Conservation (phyloP, 2,113 vertebrate species). For the Scolopax mira region DNA sequence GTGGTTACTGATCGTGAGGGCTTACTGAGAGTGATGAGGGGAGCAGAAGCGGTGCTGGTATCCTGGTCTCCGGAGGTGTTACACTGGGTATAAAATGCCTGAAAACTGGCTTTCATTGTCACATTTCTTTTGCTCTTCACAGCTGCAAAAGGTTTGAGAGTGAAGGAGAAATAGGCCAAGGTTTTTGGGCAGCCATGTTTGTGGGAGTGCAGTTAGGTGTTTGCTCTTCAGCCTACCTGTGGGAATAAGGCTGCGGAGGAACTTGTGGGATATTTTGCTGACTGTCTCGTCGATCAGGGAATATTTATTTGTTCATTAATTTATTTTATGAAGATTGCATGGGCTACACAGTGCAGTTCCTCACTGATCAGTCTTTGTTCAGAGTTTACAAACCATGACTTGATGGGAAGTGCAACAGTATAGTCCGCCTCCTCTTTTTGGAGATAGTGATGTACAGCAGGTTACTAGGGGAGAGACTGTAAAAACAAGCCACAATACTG, state of each 20-base stretch:
- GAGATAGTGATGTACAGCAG: not conserved
- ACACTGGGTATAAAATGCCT: not conserved
- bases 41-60: not conserved
- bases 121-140: not conserved
- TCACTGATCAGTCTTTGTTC: constrained; percentile 56
- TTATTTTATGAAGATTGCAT: constrained; percentile 67
- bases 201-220: constrained; percentile 3
- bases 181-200: not conserved
- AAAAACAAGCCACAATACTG: not conserved
- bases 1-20: not conserved
- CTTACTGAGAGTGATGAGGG: not conserved
- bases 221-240: not conserved
- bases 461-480: not conserved
- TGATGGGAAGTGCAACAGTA: constrained; percentile 3
- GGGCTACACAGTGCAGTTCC: constrained; percentile 43
- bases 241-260: not conserved
- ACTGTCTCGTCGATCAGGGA: constrained; percentile 21
- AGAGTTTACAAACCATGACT: constrained; percentile 61
- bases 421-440: not conserved
- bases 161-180: not conserved
- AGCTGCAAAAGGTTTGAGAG: not conserved
- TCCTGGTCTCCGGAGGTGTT: not conserved
- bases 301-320: constrained; percentile 73
- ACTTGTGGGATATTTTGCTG: constrained; percentile 32
- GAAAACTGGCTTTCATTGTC: not conserved